Percentiles rank a stretch among this genome's conserved stretches.
phyloP scores from a whole-genome alignment of 2,888 invertebrate genomes.

The Chirona hameri region DNA sequence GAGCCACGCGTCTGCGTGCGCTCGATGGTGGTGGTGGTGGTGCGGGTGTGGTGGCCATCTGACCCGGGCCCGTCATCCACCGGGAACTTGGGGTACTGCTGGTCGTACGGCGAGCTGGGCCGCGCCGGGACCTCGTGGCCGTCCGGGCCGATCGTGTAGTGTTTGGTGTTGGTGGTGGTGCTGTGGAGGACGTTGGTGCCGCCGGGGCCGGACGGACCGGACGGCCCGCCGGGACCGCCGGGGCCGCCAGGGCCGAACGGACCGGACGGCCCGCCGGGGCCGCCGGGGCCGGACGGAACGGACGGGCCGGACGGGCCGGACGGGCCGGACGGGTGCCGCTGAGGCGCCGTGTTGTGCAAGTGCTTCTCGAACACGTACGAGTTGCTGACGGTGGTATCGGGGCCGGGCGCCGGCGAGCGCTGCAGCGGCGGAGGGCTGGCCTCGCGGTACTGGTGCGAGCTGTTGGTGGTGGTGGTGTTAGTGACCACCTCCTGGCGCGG shows the following conservation, averaged over 20 bases:
- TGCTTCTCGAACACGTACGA: slow-evolving; percentile 29
- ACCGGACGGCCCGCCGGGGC: no score
- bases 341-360: neutral
- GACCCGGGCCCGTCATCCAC: neutral
- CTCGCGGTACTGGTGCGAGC: neutral
- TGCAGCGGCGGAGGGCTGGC: neutral
- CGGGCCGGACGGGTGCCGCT: neutral
- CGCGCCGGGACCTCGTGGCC: slow-evolving; percentile 2
- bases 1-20: neutral
- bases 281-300: no score
- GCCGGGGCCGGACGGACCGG: neutral
- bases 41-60: neutral
- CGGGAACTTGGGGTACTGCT: slow-evolving; percentile 6
- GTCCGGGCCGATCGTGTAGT: slow-evolving; percentile 24
- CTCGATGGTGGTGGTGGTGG: slow-evolving; percentile 27
- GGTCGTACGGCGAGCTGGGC: neutral
- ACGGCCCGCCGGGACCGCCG: neutral
- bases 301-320: no score
- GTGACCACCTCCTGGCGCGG: neutral
- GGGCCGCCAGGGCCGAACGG: neutral
- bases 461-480: neutral
- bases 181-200: neutral
- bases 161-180: neutral
- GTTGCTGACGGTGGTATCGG: slow-evolving; percentile 27
- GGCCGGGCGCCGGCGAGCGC: neutral